Evolutionary conservation across 2,888 invertebrate genomes (phyloP), one percentile per base, ranked within the genome.

Genomic region (Drosophila nr. perissopoda): DNA sequence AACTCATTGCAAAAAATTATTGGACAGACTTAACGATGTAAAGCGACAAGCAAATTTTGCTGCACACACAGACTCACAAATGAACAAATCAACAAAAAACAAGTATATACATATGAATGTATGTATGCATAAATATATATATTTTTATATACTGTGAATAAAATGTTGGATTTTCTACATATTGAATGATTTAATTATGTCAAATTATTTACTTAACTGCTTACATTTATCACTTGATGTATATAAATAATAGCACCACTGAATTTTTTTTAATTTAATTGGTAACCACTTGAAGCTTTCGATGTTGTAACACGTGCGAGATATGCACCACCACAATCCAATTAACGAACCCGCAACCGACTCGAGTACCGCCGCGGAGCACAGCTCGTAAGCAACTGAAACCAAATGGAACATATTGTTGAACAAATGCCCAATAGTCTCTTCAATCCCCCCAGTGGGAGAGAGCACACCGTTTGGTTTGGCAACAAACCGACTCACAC

Each of bases 211-310:
- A 38, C 57, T 49, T 62, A 54, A 36, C 34, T 61, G 63, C 11
- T 49, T 61, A 38, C 42, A 61, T 38, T 62, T 52, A 53, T 65
- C 59, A 61, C 64, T 69, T 31, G 34, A 27, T 34, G 38, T 8
- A 51, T 48, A n/a, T 18, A 40, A 36, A 54, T 31, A 27, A 16
- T n/a, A 21, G 29, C 56, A 57, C 42, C 11, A 36, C 21, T 53
- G 36, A 36, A n/a, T 27, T 21, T 13, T 13, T 18, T 16, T 36
- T 25, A 18, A 38, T 16, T 51, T 59, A 18, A 31, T 56, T 59
- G 40, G 25, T 13, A 81, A 79, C 78, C 65, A 81, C 82, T 79
- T 79, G 74, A 81, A 77, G 82, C 74, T 70, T 81, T 78, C 63
- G 75, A 73, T 80, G 81, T 68, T 80, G 66, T 80, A 76, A 80